These are phyloP conservation scores for Aspidoscelis tigris DNA, from an alignment of 2,113 vertebrate species.

Conservation along the genomic window DNA sequence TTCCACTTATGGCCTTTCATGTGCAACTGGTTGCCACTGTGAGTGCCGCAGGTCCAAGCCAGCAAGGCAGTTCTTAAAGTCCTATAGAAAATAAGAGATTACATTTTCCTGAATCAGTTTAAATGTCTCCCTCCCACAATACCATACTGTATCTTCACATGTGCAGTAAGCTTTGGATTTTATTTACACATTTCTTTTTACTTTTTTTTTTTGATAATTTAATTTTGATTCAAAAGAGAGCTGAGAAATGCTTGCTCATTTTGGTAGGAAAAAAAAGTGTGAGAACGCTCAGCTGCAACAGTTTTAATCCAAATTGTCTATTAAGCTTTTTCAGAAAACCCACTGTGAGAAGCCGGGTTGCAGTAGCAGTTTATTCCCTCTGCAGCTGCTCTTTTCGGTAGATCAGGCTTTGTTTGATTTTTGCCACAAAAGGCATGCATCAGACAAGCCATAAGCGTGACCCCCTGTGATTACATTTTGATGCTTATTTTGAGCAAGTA, in stretches of 20 bases:
- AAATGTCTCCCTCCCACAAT: neutral
- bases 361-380: constrained; percentile 10
- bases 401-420: constrained; percentile 28
- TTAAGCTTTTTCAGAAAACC: constrained; percentile 40
- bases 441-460: constrained; percentile 7
- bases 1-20: too few relatives aligned
- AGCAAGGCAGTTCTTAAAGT: too few relatives aligned
- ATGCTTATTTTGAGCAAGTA: constrained; percentile 33
- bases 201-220: neutral
- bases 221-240: neutral
- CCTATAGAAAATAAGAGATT: neutral
- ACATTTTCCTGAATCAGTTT: neutral
- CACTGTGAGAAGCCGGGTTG: constrained; percentile 9
- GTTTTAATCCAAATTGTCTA: constrained; percentile 28
- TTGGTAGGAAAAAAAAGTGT: neutral
- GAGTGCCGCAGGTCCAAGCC: too few relatives aligned
- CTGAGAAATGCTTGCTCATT: neutral
- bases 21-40: too few relatives aligned
- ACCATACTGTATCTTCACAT: neutral
- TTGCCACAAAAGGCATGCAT: constrained; percentile 17
- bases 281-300: constrained; percentile 11
- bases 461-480: neutral
- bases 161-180: neutral
- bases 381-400: constrained; percentile 38
- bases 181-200: neutral